phyloP scores from a whole-genome alignment of 2,888 invertebrate genomes.

The Epistrophe eligans region DNA sequence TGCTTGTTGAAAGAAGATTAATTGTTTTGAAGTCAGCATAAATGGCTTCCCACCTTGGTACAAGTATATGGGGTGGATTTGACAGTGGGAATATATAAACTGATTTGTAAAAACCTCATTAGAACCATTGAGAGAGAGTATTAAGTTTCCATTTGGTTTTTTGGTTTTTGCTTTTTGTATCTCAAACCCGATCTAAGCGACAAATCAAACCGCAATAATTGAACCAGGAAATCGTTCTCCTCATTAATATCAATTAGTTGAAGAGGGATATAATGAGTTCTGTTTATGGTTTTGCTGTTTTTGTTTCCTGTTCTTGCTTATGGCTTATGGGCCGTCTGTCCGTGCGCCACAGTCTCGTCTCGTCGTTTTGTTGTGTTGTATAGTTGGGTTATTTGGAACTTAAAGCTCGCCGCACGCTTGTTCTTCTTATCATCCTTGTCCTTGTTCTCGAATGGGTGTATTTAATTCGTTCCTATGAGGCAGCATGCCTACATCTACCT shows the following conservation, averaged over 20 bases:
- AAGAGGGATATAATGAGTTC: slow-evolving; percentile 67
- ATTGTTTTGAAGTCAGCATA: slow-evolving; percentile 72
- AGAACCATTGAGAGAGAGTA: slow-evolving; percentile 50
- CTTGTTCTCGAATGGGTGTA: not conserved
- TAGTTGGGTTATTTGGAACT: not conserved
- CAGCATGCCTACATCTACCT: not conserved
- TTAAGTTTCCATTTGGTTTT: slow-evolving; percentile 59
- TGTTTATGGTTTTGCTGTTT: slow-evolving; percentile 43
- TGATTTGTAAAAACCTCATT: slow-evolving; percentile 74
- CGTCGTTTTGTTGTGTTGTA: not conserved
- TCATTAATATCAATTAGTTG: slow-evolving; percentile 74
- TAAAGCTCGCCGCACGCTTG: not conserved
- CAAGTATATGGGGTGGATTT: slow-evolving; percentile 34
- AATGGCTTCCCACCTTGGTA: slow-evolving; percentile 51
- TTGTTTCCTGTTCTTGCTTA: slow-evolving; percentile 21
- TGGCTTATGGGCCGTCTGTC: not conserved
- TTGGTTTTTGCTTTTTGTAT: slow-evolving; percentile 42
- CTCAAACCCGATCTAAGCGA: slow-evolving; percentile 59
- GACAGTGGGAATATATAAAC: slow-evolving; percentile 49
- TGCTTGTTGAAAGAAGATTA: slow-evolving; percentile 68
- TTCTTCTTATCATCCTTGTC: no score
- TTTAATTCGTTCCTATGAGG: slow-evolving; percentile 23
- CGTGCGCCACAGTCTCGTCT: not conserved
- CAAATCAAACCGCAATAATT: slow-evolving; percentile 70
- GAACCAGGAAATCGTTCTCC: slow-evolving; percentile 63